These are phyloP conservation scores for Bombus vancouverensis DNA, from an alignment of 1,140 invertebrate species.

Conservation along the genomic window DNA sequence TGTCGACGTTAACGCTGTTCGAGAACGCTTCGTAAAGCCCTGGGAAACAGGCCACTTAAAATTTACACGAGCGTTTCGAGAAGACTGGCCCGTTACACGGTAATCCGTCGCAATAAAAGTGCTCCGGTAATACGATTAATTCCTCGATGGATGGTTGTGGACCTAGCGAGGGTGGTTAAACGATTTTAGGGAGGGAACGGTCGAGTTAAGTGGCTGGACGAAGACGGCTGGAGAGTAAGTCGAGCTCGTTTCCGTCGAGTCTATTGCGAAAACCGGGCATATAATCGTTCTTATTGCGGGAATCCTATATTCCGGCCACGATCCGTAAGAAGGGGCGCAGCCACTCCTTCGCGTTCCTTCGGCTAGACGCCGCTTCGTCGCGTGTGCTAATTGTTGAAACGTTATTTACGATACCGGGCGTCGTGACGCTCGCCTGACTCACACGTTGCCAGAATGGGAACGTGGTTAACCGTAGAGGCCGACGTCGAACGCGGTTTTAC, in stretches of 20 bases:
- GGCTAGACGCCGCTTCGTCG: constrained; percentile 37
- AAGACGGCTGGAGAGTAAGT: constrained; percentile 15
- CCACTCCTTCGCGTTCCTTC: constrained; percentile 25
- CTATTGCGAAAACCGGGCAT: background rate
- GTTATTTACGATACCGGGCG: constrained; percentile 72
- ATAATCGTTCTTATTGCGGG: constrained; percentile 65
- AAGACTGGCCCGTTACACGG: no score
- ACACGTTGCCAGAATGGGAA: constrained; percentile 67
- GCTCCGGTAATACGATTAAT: background rate
- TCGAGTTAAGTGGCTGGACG: constrained; percentile 21
- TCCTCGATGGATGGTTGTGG: background rate
- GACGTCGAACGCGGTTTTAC: constrained; percentile 61
- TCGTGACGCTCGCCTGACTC: constrained; percentile 48
- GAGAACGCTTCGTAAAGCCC: background rate
- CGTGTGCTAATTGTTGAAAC: constrained; percentile 69
- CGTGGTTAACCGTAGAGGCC: constrained; percentile 60
- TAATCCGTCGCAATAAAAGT: background rate
- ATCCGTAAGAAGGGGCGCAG: constrained; percentile 24
- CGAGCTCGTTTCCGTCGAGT: background rate
- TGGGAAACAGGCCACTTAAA: background rate
- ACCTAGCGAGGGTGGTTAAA: background rate
- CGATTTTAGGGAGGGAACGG: background rate
- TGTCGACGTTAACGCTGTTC: background rate
- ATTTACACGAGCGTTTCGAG: background rate
- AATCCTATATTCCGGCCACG: constrained; percentile 69